Evolutionary conservation across 2,797 vertebrate species (phyloP).

Genomic region (Pampus argenteus): DNA sequence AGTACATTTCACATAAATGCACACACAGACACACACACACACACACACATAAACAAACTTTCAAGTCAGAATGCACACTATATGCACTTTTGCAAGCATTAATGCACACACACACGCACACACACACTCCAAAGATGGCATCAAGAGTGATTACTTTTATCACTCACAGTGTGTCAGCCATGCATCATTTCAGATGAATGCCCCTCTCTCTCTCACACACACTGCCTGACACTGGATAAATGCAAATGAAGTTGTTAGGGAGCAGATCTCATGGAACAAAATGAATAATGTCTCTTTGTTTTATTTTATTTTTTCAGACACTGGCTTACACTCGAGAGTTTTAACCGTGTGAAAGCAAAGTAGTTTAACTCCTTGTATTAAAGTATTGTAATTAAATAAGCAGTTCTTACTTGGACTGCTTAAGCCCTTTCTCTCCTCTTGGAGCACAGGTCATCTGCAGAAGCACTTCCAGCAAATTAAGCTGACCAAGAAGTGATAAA

Average conservation of each 20-base stretch:
- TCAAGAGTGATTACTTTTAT: slow-evolving; percentile 80
- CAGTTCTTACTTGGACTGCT: slow-evolving; percentile 8
- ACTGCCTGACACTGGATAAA: slow-evolving; percentile 76
- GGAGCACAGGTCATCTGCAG: slow-evolving; percentile 27
- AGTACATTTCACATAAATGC: no score
- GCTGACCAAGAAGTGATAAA: neutral
- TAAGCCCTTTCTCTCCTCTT: neutral
- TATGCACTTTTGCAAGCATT: slow-evolving; percentile 43
- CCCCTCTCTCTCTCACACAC: slow-evolving; percentile 48
- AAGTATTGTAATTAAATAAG: slow-evolving; percentile 27
- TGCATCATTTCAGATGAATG: slow-evolving; percentile 80
- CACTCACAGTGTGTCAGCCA: slow-evolving; percentile 78
- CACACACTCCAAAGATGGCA: slow-evolving; percentile 71
- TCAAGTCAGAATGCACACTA: slow-evolving; percentile 39
- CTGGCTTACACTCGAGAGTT: slow-evolving; percentile 21
- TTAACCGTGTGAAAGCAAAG: slow-evolving; percentile 3
- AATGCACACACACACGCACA: slow-evolving; percentile 27
- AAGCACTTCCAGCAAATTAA: slow-evolving; percentile 3
- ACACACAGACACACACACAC: slow-evolving; percentile 20
- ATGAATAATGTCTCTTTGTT: slow-evolving; percentile 75
- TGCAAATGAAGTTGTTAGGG: slow-evolving; percentile 81
- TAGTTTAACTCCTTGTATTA: slow-evolving; percentile 15
- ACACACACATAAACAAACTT: slow-evolving; percentile 35
- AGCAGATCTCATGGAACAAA: slow-evolving; percentile 74
- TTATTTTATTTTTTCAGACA: slow-evolving; percentile 39